Conservation (phyloP, 2,888 invertebrate genomes). For the Oscheius sp. region DNA sequence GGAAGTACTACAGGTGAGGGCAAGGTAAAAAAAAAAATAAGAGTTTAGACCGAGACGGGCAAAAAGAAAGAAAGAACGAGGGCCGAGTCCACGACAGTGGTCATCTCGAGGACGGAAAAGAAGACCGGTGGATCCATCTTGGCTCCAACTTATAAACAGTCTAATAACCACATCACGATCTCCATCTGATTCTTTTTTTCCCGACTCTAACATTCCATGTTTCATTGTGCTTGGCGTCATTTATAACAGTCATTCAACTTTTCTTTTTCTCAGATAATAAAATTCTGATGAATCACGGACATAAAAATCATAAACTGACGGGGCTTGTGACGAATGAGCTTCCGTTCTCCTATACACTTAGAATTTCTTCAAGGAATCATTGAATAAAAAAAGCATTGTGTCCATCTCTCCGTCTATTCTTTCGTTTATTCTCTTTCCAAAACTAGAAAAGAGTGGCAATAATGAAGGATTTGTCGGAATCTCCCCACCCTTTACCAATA, state of each 20-base stretch:
- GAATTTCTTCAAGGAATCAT: too few species aligned
- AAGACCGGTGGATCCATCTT: conserved; percentile 8
- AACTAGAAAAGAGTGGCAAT: background rate
- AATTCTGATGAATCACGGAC: too few species aligned
- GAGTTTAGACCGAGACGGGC: background rate
- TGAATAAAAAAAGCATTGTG: background rate
- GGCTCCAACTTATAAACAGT: conserved; percentile 6
- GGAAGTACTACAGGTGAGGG: background rate
- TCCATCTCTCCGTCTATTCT: background rate
- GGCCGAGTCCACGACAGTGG: background rate
- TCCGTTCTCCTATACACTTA: too few species aligned
- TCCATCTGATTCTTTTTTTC: conserved; percentile 1
- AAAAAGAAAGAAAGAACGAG: conserved; percentile 3
- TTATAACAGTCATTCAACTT: too few species aligned
- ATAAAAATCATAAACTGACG: too few species aligned
- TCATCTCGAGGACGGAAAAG: background rate
- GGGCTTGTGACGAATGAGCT: too few species aligned
- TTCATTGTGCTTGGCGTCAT: too few species aligned
- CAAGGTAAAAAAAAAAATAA: background rate
- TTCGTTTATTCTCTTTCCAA: background rate
- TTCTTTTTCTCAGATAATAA: too few species aligned
- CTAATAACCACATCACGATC: conserved; percentile 9
- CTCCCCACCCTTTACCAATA: conserved; percentile 1
- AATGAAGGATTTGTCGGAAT: conserved; percentile 7
- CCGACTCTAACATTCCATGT: background rate